Percentiles rank a stretch among this genome's conserved stretches.
Evolutionary conservation across 2,113 vertebrate genomes (phyloP).

Genomic region (Oxyura jamaicensis): DNA sequence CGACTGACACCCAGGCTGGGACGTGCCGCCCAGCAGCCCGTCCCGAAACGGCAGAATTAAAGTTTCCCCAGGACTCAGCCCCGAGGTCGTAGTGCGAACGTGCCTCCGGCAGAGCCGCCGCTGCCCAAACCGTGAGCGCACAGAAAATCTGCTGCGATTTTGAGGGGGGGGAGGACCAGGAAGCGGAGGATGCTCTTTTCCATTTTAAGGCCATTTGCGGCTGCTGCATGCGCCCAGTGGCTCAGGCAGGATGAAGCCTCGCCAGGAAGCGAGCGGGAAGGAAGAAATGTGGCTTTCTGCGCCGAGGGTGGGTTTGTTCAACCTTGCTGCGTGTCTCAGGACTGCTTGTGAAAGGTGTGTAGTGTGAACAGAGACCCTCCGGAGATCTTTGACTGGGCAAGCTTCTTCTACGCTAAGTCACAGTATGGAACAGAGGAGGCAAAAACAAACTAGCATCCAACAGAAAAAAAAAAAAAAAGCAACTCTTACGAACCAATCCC

Average conservation of each 20-base stretch:
- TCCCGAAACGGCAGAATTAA: constrained; percentile 78
- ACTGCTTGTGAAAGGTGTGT: neutral
- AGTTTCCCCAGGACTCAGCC: constrained; percentile 78
- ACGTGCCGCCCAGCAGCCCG: constrained; percentile 91
- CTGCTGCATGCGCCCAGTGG: neutral
- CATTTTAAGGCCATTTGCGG: neutral
- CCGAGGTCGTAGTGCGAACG: constrained; percentile 74
- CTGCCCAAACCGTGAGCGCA: constrained; percentile 36
- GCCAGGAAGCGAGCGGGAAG: neutral
- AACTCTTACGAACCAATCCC: constrained; percentile 37
- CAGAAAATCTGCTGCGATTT: neutral
- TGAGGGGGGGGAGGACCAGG: neutral
- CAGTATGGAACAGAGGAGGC: constrained; percentile 79
- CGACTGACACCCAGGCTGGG: constrained; percentile 63
- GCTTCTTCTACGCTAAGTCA: constrained; percentile 75
- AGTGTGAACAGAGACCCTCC: constrained; percentile 23
- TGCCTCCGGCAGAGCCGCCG: constrained; percentile 51
- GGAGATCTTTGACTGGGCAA: constrained; percentile 53
- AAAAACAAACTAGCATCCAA: constrained; percentile 74
- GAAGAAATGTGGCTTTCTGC: neutral
- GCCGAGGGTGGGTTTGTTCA: neutral
- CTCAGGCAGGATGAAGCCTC: neutral
- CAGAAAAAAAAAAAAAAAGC: neutral
- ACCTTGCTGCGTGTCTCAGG: neutral
- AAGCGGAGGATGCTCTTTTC: neutral